These are phyloP conservation scores for Torymus tubicola DNA, from an alignment of 2,888 invertebrate genomes.

Conservation along the genomic window DNA sequence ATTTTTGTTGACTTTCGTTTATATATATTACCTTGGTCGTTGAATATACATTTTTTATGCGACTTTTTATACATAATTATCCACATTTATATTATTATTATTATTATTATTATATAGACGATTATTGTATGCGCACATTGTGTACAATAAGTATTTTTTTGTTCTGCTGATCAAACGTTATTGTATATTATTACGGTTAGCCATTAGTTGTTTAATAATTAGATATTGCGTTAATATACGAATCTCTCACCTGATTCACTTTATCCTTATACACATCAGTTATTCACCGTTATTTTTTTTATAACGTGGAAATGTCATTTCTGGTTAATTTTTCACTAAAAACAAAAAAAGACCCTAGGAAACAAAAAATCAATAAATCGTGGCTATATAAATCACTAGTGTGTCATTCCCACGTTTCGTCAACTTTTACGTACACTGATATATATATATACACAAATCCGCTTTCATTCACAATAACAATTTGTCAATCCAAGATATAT, in stretches of 20 bases:
- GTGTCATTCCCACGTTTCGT: conserved; percentile 18
- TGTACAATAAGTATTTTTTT: conserved; percentile 42
- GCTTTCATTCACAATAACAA: conserved; percentile 27
- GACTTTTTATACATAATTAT: conserved; percentile 19
- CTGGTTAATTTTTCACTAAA: no score
- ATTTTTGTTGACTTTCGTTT: conserved; percentile 28
- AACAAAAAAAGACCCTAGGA: no score
- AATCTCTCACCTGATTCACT: conserved; percentile 18
- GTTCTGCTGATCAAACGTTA: conserved; percentile 16
- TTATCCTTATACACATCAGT: conserved; percentile 5
- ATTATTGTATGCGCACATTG: conserved; percentile 35
- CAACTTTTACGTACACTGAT: conserved; percentile 23
- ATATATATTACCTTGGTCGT: conserved; percentile 30
- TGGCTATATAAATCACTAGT: no score
- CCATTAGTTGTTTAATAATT: conserved; percentile 34
- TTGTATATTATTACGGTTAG: conserved; percentile 50
- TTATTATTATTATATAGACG: conserved; percentile 27
- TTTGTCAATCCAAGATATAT: conserved; percentile 20
- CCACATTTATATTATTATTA: no score
- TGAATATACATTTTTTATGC: conserved; percentile 13
- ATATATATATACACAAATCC: conserved; percentile 32
- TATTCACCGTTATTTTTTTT: conserved; percentile 16
- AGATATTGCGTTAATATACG: conserved; percentile 25
- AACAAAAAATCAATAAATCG: no score
- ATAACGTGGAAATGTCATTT: conserved; percentile 20